phyloP scores from a whole-genome alignment of 37 sponge, comb jelly and placozoan genomes.

The Oopsacas minuta region DNA sequence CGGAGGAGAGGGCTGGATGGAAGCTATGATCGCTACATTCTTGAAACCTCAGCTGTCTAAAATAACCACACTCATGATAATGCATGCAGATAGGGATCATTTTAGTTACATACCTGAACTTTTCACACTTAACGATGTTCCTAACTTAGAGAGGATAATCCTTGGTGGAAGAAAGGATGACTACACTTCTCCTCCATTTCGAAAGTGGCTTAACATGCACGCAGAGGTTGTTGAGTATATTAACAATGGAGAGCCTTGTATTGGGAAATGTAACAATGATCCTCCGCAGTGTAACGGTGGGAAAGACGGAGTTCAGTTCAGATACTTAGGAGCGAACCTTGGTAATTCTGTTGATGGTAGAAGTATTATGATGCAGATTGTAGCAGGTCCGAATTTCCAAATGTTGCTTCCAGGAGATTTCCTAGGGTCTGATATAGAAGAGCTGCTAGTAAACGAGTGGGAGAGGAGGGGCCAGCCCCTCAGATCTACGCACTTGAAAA shows the following conservation, averaged over 20 bases:
- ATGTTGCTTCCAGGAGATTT: constrained; percentile 4
- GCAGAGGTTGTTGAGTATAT: constrained; percentile 5
- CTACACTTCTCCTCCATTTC: constrained; percentile 13
- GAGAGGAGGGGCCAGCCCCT: constrained; percentile 12
- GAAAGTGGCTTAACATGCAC: not conserved
- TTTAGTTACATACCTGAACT: constrained; percentile 2
- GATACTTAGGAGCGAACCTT: not conserved
- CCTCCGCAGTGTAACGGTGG: not conserved
- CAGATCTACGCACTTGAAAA: constrained; percentile 2
- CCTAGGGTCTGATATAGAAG: not conserved
- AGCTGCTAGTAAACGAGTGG: not conserved
- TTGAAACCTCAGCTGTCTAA: not conserved
- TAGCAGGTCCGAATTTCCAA: not conserved
- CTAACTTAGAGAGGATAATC: not conserved
- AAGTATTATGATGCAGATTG: not conserved
- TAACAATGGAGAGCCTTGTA: constrained; percentile 14
- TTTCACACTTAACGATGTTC: constrained; percentile 8
- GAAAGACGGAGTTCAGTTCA: not conserved
- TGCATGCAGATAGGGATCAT: constrained; percentile 18
- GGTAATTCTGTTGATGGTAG: constrained; percentile 5
- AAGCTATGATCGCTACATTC: not conserved
- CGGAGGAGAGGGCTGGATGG: constrained; percentile 1
- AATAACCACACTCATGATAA: not conserved
- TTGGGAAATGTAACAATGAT: constrained; percentile 18
- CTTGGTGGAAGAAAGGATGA: constrained; percentile 8